Evolutionary conservation across 1,140 invertebrate species (phyloP), one percentile per base, ranked within the genome.

Genomic region (Cyclargus thomasi): DNA sequence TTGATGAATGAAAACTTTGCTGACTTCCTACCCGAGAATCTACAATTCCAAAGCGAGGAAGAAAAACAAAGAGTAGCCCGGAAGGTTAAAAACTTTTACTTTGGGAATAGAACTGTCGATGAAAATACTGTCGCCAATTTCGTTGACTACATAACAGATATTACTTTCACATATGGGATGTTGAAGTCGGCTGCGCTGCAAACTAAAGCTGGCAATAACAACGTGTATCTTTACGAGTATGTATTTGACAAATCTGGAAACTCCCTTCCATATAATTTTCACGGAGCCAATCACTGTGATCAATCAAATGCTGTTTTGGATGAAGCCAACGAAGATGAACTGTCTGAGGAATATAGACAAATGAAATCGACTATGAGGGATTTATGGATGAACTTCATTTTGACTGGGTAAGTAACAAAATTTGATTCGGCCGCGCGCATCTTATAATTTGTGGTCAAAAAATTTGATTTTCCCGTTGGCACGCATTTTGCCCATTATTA

Each of bases 1-100:
- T 20, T 21, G 63, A 78, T 81, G 76, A 79, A 79, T 64, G 18
- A 68, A 53, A 75, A 74, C 11, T 77, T 77, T 68, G 63, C 72
- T 11, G 36, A 73, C 4, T 77, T 75, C 47, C 53, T 79, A 17
- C 75, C 75, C 29, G 64, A 23, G 6, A 71, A 79, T 65, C 71
- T 79, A 20, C 8, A 63, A 16, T 79, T 77, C 53, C 8, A 57
- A 18, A 68, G 47, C 57, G 65, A 75, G 0, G 55, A 68, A 53
- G 70, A 72, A 59, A 70, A 57, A 67, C 22, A 71, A 22, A 21
- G 65, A 3, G 62, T 79, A 4, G 68, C 66, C 6, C 3, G 59
- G 4, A n/a, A 64, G 70, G 65, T 76, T n/a, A 75, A 77, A 68
- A 47, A 69, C 29, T 77, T 72, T 62, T 79, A 79, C 64, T 79